These are phyloP conservation scores for Mesoligia furuncula DNA, from an alignment of 2,888 invertebrate genomes.

Conservation along the genomic window DNA sequence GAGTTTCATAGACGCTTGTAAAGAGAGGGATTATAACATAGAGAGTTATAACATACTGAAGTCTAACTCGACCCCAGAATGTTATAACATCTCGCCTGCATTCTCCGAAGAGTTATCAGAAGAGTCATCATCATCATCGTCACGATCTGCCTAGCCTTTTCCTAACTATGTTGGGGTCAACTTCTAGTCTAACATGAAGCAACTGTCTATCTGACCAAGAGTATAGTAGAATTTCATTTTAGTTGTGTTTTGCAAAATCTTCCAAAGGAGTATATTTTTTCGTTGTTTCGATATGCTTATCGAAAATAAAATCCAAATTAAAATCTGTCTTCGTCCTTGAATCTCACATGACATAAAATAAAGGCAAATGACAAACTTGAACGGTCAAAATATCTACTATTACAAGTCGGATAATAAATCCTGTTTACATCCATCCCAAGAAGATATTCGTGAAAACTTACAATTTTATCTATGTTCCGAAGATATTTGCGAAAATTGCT, in stretches of 20 bases:
- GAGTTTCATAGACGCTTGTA: slow-evolving; percentile 9
- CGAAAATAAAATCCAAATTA: too few relatives aligned
- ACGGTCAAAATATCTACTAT: slow-evolving; percentile 12
- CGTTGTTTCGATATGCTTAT: too few relatives aligned
- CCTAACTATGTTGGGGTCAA: too few relatives aligned
- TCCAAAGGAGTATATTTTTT: too few relatives aligned
- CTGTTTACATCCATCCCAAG: slow-evolving; percentile 14
- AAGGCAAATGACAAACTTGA: slow-evolving; percentile 2
- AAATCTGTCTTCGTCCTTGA: background rate
- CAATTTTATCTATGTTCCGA: slow-evolving; percentile 51
- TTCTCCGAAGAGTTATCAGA: background rate
- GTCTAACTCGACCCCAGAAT: too few relatives aligned
- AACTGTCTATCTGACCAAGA: too few relatives aligned
- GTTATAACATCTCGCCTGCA: background rate
- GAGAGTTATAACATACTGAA: background rate
- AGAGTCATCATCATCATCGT: too few relatives aligned
- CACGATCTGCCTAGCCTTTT: too few relatives aligned
- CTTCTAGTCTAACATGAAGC: too few relatives aligned
- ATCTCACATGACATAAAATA: background rate
- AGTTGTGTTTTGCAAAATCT: too few relatives aligned
- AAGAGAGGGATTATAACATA: background rate
- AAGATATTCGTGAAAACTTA: slow-evolving; percentile 48
- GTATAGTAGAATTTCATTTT: too few relatives aligned
- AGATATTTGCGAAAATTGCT: slow-evolving; percentile 61
- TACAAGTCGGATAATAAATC: slow-evolving; percentile 17